These are phyloP conservation scores for Aplodontia rufa DNA, from an alignment of 2,113 vertebrate species.

Conservation along the genomic window DNA sequence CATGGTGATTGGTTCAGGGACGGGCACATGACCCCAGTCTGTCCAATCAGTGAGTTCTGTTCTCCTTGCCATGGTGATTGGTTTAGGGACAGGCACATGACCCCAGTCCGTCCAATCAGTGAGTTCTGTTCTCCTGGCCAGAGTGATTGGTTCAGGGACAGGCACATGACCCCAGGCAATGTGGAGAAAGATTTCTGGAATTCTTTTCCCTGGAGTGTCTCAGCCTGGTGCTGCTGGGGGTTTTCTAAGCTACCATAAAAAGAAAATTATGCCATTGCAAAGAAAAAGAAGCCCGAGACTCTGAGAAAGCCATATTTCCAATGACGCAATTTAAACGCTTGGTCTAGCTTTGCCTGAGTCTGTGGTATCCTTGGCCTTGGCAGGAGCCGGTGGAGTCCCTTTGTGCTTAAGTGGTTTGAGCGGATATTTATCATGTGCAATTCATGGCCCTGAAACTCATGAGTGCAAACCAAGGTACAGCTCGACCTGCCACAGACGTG, in stretches of 20 bases:
- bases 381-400: not conserved
- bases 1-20: not conserved
- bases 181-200: not conserved
- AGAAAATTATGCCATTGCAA: accelerated
- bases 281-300: not conserved
- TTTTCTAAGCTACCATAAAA: not conserved
- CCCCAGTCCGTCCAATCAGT: not conserved
- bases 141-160: not conserved
- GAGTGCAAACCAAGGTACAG: not conserved
- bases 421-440: not conserved
- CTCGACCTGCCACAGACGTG: accelerated
- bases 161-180: not conserved
- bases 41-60: accelerated
- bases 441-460: not conserved
- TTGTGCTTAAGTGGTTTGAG: not conserved
- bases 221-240: not conserved
- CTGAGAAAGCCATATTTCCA: not conserved
- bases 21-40: not conserved
- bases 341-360: not conserved
- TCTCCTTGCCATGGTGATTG: not conserved
- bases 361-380: not conserved
- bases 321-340: accelerated
- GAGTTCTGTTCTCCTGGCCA: not conserved
- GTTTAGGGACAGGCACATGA: not conserved
- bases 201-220: not conserved